phyloP scores from a whole-genome alignment of 2,797 vertebrate genomes.

The Tokudaia muenninki region DNA sequence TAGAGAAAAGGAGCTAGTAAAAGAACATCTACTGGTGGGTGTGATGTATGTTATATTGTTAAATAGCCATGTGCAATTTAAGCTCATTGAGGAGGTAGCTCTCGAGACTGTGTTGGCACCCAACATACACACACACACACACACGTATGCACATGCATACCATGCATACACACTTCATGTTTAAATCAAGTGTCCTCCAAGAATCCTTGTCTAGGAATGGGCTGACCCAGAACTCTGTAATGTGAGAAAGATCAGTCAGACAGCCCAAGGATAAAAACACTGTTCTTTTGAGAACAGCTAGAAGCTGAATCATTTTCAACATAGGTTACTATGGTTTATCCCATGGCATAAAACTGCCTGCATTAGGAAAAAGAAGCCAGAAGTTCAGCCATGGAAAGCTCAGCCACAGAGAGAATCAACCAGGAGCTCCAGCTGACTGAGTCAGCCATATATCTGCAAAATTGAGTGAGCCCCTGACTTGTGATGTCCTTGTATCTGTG shows the following conservation, averaged over 20 bases:
- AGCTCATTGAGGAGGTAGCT: neutral
- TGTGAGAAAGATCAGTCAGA: neutral
- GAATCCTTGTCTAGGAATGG: neutral
- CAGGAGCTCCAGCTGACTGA: neutral
- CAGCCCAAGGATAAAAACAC: neutral
- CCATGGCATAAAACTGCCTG: neutral
- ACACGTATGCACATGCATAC: neutral
- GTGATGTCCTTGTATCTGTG: neutral
- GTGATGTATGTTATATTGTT: neutral
- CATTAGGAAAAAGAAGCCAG: neutral
- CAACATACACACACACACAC: neutral
- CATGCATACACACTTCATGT: neutral
- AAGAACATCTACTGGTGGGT: neutral
- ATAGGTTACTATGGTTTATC: neutral
- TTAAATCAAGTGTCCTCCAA: neutral
- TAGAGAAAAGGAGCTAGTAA: neutral
- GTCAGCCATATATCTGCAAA: neutral
- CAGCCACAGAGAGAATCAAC: neutral
- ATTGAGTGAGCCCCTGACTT: neutral
- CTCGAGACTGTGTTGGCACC: neutral
- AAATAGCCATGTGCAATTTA: neutral
- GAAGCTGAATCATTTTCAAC: neutral
- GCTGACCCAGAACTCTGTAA: neutral
- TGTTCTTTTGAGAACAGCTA: neutral
- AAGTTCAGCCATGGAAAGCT: neutral